phyloP scores from a whole-genome alignment of 2,113 vertebrate genomes.

The Aleadryas rufinucha region DNA sequence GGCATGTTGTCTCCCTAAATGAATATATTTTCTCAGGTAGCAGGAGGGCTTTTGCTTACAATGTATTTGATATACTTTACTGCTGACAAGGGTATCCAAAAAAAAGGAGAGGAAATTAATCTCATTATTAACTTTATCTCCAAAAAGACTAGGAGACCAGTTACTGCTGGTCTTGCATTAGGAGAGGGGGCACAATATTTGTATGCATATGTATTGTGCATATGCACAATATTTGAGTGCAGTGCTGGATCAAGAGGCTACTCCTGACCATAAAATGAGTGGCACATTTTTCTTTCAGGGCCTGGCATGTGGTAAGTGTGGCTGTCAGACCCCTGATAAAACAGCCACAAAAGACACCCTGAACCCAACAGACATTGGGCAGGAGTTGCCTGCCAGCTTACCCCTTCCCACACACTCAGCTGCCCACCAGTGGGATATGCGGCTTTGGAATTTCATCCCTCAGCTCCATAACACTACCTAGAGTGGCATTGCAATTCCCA shows the following conservation, averaged over 20 bases:
- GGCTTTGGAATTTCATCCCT: not conserved
- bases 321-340: not conserved
- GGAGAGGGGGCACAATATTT: not conserved
- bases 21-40: not conserved
- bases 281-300: not conserved
- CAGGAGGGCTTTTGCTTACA: not conserved
- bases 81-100: not conserved
- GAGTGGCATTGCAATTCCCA: not conserved
- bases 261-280: not conserved
- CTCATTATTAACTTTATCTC: not conserved
- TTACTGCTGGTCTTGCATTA: not conserved
- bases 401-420: not conserved
- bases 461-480: not conserved
- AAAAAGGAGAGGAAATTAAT: not conserved
- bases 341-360: not conserved
- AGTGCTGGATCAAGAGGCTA: not conserved
- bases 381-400: not conserved
- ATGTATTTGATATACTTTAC: not conserved
- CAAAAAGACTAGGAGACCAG: not conserved
- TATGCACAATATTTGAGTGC: not conserved
- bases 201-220: not conserved
- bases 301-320: not conserved
- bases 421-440: not conserved
- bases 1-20: not conserved
- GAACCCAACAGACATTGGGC: fast-evolving